phyloP scores from a whole-genome alignment of 2,113 vertebrate species.

The Hemibagrus wyckioides region DNA sequence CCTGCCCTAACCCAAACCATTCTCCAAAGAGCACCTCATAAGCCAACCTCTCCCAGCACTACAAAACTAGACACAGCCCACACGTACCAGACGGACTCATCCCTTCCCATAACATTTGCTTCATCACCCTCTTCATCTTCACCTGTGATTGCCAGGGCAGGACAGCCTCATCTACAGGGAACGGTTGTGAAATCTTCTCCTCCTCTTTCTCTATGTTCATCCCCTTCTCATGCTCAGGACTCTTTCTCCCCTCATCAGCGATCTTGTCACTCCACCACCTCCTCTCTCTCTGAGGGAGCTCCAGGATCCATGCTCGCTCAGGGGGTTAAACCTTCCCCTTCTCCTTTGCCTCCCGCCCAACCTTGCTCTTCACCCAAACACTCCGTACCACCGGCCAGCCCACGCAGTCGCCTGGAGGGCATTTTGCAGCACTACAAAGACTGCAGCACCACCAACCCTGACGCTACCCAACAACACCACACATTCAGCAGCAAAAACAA shows the following conservation, averaged over 20 bases:
- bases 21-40: constrained; percentile 70
- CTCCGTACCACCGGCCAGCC: constrained; percentile 56
- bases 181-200: constrained; percentile 60
- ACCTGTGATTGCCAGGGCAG: constrained; percentile 64
- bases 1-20: constrained; percentile 64
- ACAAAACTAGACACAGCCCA: constrained; percentile 57
- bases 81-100: constrained; percentile 60
- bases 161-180: constrained; percentile 57
- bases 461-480: constrained; percentile 59
- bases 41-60: constrained; percentile 66
- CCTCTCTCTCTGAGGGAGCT: constrained; percentile 72
- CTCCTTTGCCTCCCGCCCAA: constrained; percentile 59
- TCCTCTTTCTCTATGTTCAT: constrained; percentile 58
- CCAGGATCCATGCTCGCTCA: constrained; percentile 60
- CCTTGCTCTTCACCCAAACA: constrained; percentile 56
- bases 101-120: constrained; percentile 52
- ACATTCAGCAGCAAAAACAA: constrained; percentile 75
- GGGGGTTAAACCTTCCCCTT: constrained; percentile 67
- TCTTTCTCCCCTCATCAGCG: constrained; percentile 69
- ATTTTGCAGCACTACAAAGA: constrained; percentile 79
- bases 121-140: constrained; percentile 60
- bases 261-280: constrained; percentile 73
- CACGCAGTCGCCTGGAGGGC: constrained; percentile 70
- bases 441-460: constrained; percentile 72
- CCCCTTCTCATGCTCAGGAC: constrained; percentile 57